Percentiles rank a stretch among this genome's conserved stretches.
These are phyloP conservation scores for Lota lota DNA, from an alignment of 2,113 vertebrate genomes.

Conservation along the genomic window DNA sequence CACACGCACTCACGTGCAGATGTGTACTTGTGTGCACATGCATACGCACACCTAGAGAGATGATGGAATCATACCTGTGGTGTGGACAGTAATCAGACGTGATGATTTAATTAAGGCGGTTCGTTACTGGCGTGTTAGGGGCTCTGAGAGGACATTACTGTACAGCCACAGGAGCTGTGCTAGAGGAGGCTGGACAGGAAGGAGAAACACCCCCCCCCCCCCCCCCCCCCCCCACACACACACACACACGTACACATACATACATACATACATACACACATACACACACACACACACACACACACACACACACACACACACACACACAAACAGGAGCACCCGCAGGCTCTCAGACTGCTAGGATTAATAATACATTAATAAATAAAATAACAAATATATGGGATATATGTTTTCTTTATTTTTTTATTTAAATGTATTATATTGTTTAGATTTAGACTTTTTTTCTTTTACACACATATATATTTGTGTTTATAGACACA, in stretches of 20 bases:
- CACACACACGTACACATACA: conserved; percentile 3
- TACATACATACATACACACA: background rate
- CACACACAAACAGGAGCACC: background rate
- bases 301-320: background rate
- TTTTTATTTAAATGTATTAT: too few relatives aligned
- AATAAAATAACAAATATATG: too few relatives aligned
- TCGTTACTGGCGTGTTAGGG: conserved; percentile 36
- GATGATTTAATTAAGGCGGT: conserved; percentile 52
- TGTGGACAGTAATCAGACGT: conserved; percentile 53
- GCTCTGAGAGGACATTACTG: conserved; percentile 6
- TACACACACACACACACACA: background rate
- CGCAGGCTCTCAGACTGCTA: too few relatives aligned
- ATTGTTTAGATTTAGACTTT: too few relatives aligned
- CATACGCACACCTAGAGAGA: conserved; percentile 28
- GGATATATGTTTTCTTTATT: too few relatives aligned
- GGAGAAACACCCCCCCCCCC: too few relatives aligned
- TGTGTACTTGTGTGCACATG: background rate
- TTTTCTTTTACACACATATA: too few relatives aligned
- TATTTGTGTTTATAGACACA: too few relatives aligned
- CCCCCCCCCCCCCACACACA: too few relatives aligned
- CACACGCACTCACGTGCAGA: background rate
- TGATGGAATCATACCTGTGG: conserved; percentile 18
- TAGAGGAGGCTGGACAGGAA: background rate
- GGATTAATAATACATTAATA: too few relatives aligned
- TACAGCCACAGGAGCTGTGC: background rate